Evolutionary conservation across 2,113 vertebrate species (phyloP).

Genomic region (Laticauda colubrina): DNA sequence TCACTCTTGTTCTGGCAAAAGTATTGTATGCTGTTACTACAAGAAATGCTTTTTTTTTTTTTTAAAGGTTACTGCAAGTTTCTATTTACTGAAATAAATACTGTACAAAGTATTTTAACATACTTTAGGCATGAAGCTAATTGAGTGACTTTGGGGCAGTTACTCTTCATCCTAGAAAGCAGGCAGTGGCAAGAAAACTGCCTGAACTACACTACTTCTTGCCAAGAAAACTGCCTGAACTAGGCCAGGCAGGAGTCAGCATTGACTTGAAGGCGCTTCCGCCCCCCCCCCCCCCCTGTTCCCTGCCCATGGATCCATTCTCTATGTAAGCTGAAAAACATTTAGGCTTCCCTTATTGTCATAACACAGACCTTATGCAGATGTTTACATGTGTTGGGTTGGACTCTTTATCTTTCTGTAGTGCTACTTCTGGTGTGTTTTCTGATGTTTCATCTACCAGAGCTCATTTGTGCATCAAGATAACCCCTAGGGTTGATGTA

Average conservation of each 20-base stretch:
- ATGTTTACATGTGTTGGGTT: background rate
- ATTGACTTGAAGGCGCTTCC: too few species aligned
- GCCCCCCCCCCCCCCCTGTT: too few species aligned
- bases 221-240: too few species aligned
- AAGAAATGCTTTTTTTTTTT: background rate
- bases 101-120: background rate
- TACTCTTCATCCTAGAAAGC: too few species aligned
- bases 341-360: background rate
- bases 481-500: background rate
- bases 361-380: background rate
- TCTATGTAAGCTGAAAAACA: background rate
- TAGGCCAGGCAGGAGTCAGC: too few species aligned
- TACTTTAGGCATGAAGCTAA: too few species aligned
- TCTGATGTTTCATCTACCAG: background rate
- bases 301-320: background rate
- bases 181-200: too few species aligned
- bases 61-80: background rate
- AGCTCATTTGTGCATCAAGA: background rate
- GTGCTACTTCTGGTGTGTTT: background rate
- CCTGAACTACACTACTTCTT: too few species aligned
- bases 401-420: background rate
- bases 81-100: background rate
- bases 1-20: background rate
- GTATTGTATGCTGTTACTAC: background rate
- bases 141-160: too few species aligned